Conservation (phyloP, 1,140 invertebrate genomes). For the Gryon sp. region DNA sequence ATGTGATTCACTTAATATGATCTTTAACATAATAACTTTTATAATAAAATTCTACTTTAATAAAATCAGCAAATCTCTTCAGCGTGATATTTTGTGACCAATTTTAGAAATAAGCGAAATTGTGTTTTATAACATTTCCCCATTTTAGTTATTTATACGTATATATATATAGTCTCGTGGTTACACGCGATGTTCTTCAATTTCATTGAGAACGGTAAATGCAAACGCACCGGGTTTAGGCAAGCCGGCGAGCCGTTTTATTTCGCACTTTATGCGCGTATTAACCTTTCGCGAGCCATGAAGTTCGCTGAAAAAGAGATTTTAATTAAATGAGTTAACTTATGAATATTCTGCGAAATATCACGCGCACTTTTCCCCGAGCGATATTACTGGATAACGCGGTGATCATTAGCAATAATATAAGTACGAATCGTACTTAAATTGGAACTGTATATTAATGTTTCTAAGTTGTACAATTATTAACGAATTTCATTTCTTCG, state of each 20-base stretch:
- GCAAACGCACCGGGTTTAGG: conserved; percentile 11
- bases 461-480: no score
- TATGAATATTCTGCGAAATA: conserved; percentile 18
- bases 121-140: conserved; percentile 8
- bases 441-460: conserved; percentile 6
- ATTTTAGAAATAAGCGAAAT: not conserved
- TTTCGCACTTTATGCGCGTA: conserved; percentile 36
- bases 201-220: conserved; percentile 40
- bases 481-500: no score
- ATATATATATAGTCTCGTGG: conserved; percentile 27
- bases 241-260: conserved; percentile 18
- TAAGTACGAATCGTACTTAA: not conserved
- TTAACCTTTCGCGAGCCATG: conserved; percentile 43
- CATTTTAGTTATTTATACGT: no score
- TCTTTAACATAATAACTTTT: no score
- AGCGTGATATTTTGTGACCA: conserved; percentile 10
- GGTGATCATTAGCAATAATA: conserved; percentile 18
- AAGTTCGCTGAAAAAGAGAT: conserved; percentile 26
- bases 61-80: no score
- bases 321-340: conserved; percentile 45
- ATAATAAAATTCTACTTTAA: no score
- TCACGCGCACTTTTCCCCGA: not conserved
- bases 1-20: no score
- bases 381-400: conserved; percentile 11
- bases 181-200: conserved; percentile 37